Evolutionary conservation across 2,888 invertebrate species (phyloP), one percentile per base, ranked within the genome.

Genomic region (Mesochorus sp.): DNA sequence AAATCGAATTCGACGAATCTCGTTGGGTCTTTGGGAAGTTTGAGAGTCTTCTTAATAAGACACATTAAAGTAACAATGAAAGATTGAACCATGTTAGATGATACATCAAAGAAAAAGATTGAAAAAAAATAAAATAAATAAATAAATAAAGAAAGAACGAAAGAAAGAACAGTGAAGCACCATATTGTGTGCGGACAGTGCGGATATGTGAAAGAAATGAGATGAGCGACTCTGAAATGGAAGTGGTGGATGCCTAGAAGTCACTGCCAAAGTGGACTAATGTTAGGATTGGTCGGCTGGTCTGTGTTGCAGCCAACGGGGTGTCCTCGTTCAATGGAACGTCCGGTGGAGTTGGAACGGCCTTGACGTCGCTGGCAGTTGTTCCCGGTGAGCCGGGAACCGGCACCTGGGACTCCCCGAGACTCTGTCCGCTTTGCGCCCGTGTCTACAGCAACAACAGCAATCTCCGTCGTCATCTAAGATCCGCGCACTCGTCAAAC

Each of bases 381-480:
- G 42, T 55, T 34, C n/a, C 47, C 64, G 78, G 79, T 49, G 84
- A 81, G 37, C 39, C 82, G 12, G 83, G 80, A n/a, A 62, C 17
- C 62, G 81, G 82, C 24, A 86, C 86, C 26, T 87, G 88, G 88
- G 87, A 88, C 75, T 85, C 85, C n/a, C 88, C 88, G 21, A 83
- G 88, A 47, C 82, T 86, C 3, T 88, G 88, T 78, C 88, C 88
- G 2, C 80, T 87, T 28, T 89, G 88, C 72, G 84, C 84, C 31
- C 85, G 88, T 28, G 82, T 88, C 82, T 89, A 88, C 87, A 88
- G 88, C 85, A 89, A 88, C 87, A 88, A 88, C 83, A 88, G 88
- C 83, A 89, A 88, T 80, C 84, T 89, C 12, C 86, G 88, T 10
- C 86, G 88, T 49, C 86, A 87, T 61, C 84, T 87, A 10, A 80